Evolutionary conservation across 1,140 invertebrate species (phyloP).

Genomic region (Drosophila tsacasi): DNA sequence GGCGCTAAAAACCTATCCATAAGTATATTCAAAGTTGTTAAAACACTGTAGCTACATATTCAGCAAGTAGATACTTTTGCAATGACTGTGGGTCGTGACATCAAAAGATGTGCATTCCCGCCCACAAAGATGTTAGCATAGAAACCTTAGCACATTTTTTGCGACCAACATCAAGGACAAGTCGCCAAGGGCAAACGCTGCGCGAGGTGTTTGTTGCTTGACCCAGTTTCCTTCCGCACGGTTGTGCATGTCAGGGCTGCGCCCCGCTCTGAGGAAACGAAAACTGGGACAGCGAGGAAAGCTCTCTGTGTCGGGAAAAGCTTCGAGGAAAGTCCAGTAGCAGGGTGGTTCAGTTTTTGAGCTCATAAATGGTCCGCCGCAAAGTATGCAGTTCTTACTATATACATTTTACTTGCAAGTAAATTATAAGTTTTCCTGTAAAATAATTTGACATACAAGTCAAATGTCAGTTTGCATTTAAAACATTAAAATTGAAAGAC

Average conservation of each 20-base stretch:
- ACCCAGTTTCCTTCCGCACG: slow-evolving; percentile 46
- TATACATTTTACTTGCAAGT: not conserved
- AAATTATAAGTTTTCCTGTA: not conserved
- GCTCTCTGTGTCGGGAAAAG: slow-evolving; percentile 28
- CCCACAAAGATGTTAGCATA: not conserved
- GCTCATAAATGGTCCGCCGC: not conserved
- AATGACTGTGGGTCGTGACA: not conserved
- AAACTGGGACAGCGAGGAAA: slow-evolving; percentile 41
- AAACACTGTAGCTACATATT: not conserved
- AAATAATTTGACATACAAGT: too few relatives aligned
- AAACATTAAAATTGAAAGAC: too few relatives aligned
- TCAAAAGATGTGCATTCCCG: not conserved
- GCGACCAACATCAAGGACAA: slow-evolving; percentile 59
- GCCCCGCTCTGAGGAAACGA: slow-evolving; percentile 2
- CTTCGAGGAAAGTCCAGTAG: slow-evolving; percentile 1
- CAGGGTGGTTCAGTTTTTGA: slow-evolving; percentile 14
- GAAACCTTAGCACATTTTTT: slow-evolving; percentile 22
- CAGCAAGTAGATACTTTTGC: not conserved
- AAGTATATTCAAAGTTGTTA: too few relatives aligned
- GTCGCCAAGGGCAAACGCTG: slow-evolving; percentile 59
- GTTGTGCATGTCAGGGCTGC: slow-evolving; percentile 35
- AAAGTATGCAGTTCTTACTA: slow-evolving; percentile 16
- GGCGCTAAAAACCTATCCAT: not conserved
- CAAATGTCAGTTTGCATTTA: too few relatives aligned
- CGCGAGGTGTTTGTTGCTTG: slow-evolving; percentile 48